Evolutionary conservation across 2,888 invertebrate genomes (phyloP).

Genomic region (Oegoconia quadripuncta): DNA sequence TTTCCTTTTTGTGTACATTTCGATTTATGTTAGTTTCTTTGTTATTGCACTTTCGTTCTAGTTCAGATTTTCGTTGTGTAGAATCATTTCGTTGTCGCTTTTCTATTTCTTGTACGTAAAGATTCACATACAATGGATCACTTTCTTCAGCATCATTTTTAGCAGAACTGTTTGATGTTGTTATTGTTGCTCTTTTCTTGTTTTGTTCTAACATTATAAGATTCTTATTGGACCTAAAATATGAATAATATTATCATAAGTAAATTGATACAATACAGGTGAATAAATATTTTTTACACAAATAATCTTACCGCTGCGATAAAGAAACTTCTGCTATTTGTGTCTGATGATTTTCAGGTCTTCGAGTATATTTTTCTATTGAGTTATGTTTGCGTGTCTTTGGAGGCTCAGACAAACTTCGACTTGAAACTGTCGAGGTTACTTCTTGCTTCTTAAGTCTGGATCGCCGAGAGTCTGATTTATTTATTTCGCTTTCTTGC

Average conservation of each 20-base stretch:
- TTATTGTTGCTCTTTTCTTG: constrained; percentile 16
- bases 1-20: not conserved
- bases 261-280: not conserved
- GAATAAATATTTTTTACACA: not conserved
- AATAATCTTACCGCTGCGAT: constrained; percentile 18
- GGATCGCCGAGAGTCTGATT: constrained; percentile 35
- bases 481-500: constrained; percentile 36
- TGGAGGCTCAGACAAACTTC: constrained; percentile 63
- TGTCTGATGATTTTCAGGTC: constrained; percentile 13
- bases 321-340: constrained; percentile 15
- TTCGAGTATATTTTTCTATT: constrained; percentile 24
- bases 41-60: not conserved
- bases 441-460: constrained; percentile 44
- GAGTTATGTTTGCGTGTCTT: constrained; percentile 36
- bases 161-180: constrained; percentile 12
- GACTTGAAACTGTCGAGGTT: constrained; percentile 25
- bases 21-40: not conserved
- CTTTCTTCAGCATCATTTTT: constrained; percentile 23
- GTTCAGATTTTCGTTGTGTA: constrained; percentile 2
- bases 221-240: constrained; percentile 25
- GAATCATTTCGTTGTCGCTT: constrained; percentile 9
- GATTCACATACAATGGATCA: constrained; percentile 4
- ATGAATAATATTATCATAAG: not conserved
- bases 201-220: not conserved
- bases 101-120: constrained; percentile 16